Conservation (phyloP, 2,113 vertebrate species). For the Notiomystis cincta region DNA sequence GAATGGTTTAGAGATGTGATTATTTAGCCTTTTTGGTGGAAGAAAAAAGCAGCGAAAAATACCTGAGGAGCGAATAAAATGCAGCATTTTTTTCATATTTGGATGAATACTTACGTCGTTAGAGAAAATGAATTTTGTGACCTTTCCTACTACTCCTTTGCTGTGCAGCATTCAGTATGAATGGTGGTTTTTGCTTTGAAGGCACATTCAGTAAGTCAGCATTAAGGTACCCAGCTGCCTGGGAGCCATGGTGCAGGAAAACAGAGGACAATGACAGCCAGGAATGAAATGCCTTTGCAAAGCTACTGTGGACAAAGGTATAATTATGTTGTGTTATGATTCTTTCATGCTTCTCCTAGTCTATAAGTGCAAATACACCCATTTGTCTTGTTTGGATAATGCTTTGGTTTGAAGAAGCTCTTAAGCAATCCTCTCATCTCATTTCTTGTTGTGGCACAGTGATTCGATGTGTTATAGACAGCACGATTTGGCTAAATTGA, state of each 20-base stretch:
- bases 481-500: neutral
- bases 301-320: neutral
- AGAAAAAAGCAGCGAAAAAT: neutral
- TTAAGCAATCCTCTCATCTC: neutral
- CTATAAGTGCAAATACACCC: neutral
- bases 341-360: neutral
- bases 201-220: neutral
- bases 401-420: neutral
- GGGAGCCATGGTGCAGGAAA: neutral
- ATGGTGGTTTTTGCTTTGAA: neutral
- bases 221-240: neutral
- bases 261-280: neutral
- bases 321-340: neutral
- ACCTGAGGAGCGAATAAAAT: neutral
- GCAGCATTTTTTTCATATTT: neutral
- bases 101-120: neutral
- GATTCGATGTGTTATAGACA: neutral
- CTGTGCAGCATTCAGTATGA: neutral
- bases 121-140: constrained; percentile 4
- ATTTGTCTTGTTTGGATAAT: neutral
- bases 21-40: neutral
- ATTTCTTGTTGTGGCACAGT: neutral
- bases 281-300: neutral
- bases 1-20: neutral
- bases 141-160: neutral